These are phyloP conservation scores for Panurus biarmicus DNA, from an alignment of 2,113 vertebrate genomes.

Conservation along the genomic window DNA sequence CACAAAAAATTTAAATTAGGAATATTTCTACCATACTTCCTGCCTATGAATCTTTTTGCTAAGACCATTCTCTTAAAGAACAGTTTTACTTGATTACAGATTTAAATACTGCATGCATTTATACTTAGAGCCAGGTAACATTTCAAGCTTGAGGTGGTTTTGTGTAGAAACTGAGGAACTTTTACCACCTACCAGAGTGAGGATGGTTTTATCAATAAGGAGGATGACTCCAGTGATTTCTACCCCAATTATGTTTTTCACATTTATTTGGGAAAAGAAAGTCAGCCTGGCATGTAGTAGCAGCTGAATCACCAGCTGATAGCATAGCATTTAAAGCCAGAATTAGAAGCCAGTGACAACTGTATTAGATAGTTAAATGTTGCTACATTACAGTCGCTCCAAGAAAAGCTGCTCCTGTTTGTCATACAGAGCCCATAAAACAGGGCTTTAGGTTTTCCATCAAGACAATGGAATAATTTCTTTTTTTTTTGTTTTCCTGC, in stretches of 20 bases:
- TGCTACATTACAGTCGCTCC: not conserved
- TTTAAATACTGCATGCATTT: not conserved
- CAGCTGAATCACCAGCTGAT: conserved; percentile 45
- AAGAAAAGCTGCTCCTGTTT: not conserved
- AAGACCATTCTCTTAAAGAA: not conserved
- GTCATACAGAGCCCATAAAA: not conserved
- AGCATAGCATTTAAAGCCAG: conserved; percentile 16
- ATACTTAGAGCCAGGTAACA: not conserved
- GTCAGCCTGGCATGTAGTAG: conserved; percentile 7
- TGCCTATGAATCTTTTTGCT: not conserved
- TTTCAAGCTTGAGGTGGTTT: not conserved
- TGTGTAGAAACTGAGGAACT: not conserved
- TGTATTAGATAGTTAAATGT: not conserved
- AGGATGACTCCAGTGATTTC: not conserved
- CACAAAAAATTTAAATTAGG: not conserved
- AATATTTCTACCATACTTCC: not conserved
- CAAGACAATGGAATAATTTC: not conserved
- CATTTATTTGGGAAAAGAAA: not conserved
- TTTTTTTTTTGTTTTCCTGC: not conserved
- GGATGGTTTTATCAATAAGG: not conserved
- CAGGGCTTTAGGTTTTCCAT: not conserved
- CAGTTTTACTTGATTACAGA: not conserved
- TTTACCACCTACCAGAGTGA: not conserved
- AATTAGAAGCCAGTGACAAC: conserved; percentile 6
- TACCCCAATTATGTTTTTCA: not conserved